Evolutionary conservation across 2,888 invertebrate species (phyloP), one percentile per base, ranked within the genome.

Genomic region (Scrobipalpa atriplicella): DNA sequence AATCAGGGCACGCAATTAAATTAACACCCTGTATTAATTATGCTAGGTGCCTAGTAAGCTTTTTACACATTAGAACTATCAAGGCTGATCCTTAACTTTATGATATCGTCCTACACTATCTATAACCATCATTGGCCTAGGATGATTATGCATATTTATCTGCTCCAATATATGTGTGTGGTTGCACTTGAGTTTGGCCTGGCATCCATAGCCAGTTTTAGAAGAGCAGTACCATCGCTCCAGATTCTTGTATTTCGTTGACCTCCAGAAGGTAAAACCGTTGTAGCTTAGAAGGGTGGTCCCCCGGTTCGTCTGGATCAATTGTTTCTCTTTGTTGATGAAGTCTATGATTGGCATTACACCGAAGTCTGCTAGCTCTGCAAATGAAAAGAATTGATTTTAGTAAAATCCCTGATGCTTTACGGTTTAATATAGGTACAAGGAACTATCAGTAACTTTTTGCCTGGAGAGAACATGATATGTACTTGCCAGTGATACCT

Each of bases 171-270:
- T 16, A 9, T 58, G 58, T 2, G 38, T 58, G 16, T 36, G 38
- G 29, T 29, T 58, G 16, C 58, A 58, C 9, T 29, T 36, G 38
- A 58, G 36, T 8, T n/a, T 58, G 2, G 58, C 58, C n/a, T 29
- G 47, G 29, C 62, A 62, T 7, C 36, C n/a, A 8, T 29, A 13
- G 11, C 62, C 18, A 11, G 56, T 66, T 19, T 62, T 62, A 7
- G 66, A 66, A 13, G 66, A 66, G 13, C 66, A 66, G 8, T 66
- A 66, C 66, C 66, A 66, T 21, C 66, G n/a, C 29, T 62, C 56
- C 10, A 16, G 16, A 9, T 66, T 21, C 3, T 11, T 13, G 43
- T 38, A 43, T 18, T 54, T 41, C 7, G n/a, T 54, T 6, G 41
- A 52, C 10, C 61, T 38, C 66, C 66, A 66, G 18, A 62, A 66